Conservation (phyloP, 2,888 invertebrate species). For the Hemistola chrysoprasaria region DNA sequence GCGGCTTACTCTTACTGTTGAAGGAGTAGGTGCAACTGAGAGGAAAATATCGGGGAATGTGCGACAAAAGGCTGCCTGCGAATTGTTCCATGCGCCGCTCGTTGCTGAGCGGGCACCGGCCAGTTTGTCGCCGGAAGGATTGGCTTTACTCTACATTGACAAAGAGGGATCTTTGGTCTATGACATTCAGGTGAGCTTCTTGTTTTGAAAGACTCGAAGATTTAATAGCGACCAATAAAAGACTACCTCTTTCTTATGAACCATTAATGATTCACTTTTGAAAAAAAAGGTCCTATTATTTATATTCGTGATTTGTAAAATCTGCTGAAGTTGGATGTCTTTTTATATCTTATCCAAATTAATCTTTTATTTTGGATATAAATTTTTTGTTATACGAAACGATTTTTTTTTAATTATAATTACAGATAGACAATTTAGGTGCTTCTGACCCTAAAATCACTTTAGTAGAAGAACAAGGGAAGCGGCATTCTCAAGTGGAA, state of each 20-base stretch:
- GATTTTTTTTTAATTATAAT: slow-evolving; percentile 13
- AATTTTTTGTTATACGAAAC: too few species aligned
- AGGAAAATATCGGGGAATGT: slow-evolving; percentile 87
- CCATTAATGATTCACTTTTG: too few species aligned
- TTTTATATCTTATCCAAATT: too few species aligned
- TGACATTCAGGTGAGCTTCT: slow-evolving; percentile 82
- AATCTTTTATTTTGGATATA: too few species aligned
- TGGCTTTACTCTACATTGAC: slow-evolving; percentile 90
- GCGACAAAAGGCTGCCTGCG: slow-evolving; percentile 89
- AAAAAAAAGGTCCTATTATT: too few species aligned
- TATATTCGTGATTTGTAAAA: too few species aligned
- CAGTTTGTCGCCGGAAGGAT: slow-evolving; percentile 81
- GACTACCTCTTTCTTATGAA: too few species aligned
- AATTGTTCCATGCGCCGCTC: slow-evolving; percentile 89
- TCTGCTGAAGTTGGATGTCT: too few species aligned
- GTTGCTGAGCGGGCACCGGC: slow-evolving; percentile 76
- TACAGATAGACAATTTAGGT: slow-evolving; percentile 84
- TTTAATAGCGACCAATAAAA: too few species aligned
- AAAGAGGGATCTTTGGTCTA: slow-evolving; percentile 90
- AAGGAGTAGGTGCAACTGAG: slow-evolving; percentile 85
- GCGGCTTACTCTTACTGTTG: slow-evolving; percentile 86
- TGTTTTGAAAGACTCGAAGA: too few species aligned
- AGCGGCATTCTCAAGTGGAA: slow-evolving; percentile 87
- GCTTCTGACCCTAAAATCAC: slow-evolving; percentile 85
- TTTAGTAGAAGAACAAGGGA: slow-evolving; percentile 87